Base-by-base conservation (phyloP, 2,113 vertebrate genomes). In the Gulo gulo region DNA sequence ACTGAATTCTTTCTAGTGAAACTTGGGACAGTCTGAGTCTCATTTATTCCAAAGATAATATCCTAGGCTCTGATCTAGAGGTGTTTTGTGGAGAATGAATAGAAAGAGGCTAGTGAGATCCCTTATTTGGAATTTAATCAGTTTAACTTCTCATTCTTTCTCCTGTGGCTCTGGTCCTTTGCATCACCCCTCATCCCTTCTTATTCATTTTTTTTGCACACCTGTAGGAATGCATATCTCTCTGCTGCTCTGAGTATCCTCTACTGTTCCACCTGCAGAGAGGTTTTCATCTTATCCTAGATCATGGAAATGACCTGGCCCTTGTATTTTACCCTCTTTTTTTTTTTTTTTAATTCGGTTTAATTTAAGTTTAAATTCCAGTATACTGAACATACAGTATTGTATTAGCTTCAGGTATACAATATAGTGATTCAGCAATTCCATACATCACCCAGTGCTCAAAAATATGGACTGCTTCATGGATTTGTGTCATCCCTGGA, bases 31-130 rank as follows among this genome's bases (percentile, higher is more conserved):
- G 6, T 26, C 14, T 36, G 59, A 23, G 50, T 91, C 65, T 84
- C 24, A 61, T 83, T 95, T 93, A 67, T 91, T 84, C 69, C 24
- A 92, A 79, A 61, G 81, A 71, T 93, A 74, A 82, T 52, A 55
- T 61, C 29, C 20, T 71, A 34, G 34, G 2, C 29, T 89, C 11
- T 76, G 3, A 92, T 36, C 10, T 89, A 74, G n/a, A 34, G 18
- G 76, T 92, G 12, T 24, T 90, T 93, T n/a, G 39, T 52, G 21
- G 16, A 55, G n/a, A 84, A 88, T 14, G 36, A 85, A 20, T 50
- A 63, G 47, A 79, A 71, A 79, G 31, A 47, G 16, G 1, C 14
- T 36, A 95, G 61, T 2, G 20, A 47, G 21, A 57, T 83, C 86
- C 6, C 13, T 15, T 85, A 3, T 85, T 73, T 90, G 42, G 67